Evolutionary conservation across 1,140 invertebrate genomes (phyloP), one percentile per base, ranked within the genome.

Genomic region (Prorops nasuta): DNA sequence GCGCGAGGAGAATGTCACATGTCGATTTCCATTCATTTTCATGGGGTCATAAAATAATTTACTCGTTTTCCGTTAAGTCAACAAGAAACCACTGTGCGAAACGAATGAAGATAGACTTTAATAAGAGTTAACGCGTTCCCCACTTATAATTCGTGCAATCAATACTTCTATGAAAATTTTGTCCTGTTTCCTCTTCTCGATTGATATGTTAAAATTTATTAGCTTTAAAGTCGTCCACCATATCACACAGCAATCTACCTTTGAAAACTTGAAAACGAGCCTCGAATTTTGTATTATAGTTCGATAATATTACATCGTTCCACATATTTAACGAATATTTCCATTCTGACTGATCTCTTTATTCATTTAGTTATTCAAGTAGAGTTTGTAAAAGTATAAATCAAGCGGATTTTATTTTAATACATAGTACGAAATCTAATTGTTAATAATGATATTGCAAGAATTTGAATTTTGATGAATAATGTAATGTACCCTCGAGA

Each of bases 321-420:
- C 24, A 6, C 24, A 28, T 28, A 10, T 28, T 28, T 10, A 10
- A 28, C 56, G 44, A 56, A 43, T 55, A 51, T 60, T 49, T 37
- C 38, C 4, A 34, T 31, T 20, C 41, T 18, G 24, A 49, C 22
- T 49, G 44, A 41, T 21, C 48, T 21, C 20, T 55, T 44, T 19
- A 20, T 51, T 51, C 32, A 41, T 51, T 48, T 47, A 44, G 17
- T 48, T 55, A 54, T 39, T n/a, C n/a, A n/a, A n/a, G n/a, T n/a
- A n/a, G n/a, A n/a, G n/a, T n/a, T n/a, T n/a, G n/a, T n/a, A n/a
- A n/a, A n/a, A n/a, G n/a, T n/a, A n/a, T n/a, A n/a, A n/a, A n/a
- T n/a, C n/a, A n/a, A n/a, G n/a, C n/a, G n/a, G n/a, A n/a, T n/a
- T n/a, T n/a, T n/a, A n/a, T n/a, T n/a, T n/a, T n/a, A n/a, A n/a